A percentile compares a stretch with the other conserved stretches of the same genome.
Conservation (phyloP, 2,888 invertebrate species). For the Reticulitermes lucifugus region DNA sequence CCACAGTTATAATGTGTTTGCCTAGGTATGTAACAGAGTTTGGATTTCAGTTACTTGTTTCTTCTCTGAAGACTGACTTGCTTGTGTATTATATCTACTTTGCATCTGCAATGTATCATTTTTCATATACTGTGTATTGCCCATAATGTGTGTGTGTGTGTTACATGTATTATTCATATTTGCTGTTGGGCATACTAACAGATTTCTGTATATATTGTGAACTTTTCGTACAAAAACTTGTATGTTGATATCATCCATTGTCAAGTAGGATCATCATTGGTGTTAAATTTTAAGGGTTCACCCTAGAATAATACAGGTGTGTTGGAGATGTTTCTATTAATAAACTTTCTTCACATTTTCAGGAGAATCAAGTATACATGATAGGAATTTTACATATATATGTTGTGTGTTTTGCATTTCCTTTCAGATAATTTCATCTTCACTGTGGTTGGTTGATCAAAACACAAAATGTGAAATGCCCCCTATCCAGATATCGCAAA, state of each 20-base stretch:
- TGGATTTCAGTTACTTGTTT: too few relatives aligned
- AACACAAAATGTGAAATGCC: slow-evolving; percentile 31
- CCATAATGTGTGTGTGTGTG: too few relatives aligned
- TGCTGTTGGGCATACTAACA: too few relatives aligned
- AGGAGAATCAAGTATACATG: slow-evolving; percentile 24
- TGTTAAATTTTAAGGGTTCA: neutral
- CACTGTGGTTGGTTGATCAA: slow-evolving; percentile 47
- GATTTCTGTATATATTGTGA: too few relatives aligned
- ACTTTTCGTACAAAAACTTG: neutral
- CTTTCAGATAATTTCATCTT: slow-evolving; percentile 51
- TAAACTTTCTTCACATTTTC: slow-evolving; percentile 23
- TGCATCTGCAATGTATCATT: too few relatives aligned
- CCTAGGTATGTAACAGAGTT: too few relatives aligned
- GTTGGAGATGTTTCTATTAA: slow-evolving; percentile 2
- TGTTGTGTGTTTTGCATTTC: slow-evolving; percentile 51
- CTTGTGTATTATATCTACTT: too few relatives aligned
- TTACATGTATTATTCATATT: too few relatives aligned
- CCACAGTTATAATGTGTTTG: too few relatives aligned
- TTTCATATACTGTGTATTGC: too few relatives aligned
- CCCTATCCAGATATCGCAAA: slow-evolving; percentile 37
- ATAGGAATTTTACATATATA: slow-evolving; percentile 41
- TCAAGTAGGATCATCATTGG: neutral
- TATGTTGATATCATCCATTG: slow-evolving; percentile 23
- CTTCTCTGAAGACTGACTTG: too few relatives aligned
- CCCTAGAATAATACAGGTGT: neutral